Evolutionary conservation across 1,140 invertebrate species (phyloP).

Genomic region (Stegodyphus mimosarum): DNA sequence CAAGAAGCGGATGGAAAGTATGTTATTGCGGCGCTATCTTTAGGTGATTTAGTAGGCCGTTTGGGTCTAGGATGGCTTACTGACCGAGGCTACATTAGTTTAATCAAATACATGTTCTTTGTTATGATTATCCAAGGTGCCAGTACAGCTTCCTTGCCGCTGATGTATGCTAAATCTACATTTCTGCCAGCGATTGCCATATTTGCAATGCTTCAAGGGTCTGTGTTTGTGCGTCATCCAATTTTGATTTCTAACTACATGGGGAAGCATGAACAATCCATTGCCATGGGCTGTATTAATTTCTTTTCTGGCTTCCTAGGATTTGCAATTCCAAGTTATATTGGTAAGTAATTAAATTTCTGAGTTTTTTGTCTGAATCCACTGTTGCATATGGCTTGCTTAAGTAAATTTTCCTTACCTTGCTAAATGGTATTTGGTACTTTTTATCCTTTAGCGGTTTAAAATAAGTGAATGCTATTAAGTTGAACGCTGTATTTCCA

Average conservation of each 20-base stretch:
- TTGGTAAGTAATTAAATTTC: conserved; percentile 21
- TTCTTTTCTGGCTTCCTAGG: conserved; percentile 24
- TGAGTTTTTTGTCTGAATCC: too few species aligned
- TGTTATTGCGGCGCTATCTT: neutral
- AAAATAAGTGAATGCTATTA: too few species aligned
- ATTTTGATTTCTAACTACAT: conserved; percentile 9
- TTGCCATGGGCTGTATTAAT: conserved; percentile 23
- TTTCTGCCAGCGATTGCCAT: neutral
- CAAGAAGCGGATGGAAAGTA: conserved; percentile 1
- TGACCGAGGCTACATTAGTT: neutral
- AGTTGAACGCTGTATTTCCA: too few species aligned
- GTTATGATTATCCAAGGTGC: neutral
- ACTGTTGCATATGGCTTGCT: too few species aligned
- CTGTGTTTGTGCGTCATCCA: neutral
- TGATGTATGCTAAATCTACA: neutral
- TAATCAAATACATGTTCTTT: conserved; percentile 12
- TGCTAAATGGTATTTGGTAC: too few species aligned
- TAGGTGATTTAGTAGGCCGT: conserved; percentile 8
- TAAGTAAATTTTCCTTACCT: too few species aligned
- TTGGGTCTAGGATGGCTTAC: conserved; percentile 20
- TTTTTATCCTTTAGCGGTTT: too few species aligned
- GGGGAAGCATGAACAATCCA: conserved; percentile 7
- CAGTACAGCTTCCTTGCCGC: neutral
- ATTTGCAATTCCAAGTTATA: conserved; percentile 17
- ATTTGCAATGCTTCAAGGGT: conserved; percentile 16